Evolutionary conservation across 2,113 vertebrate genomes (phyloP).

Genomic region (Deroptyus accipitrinus): DNA sequence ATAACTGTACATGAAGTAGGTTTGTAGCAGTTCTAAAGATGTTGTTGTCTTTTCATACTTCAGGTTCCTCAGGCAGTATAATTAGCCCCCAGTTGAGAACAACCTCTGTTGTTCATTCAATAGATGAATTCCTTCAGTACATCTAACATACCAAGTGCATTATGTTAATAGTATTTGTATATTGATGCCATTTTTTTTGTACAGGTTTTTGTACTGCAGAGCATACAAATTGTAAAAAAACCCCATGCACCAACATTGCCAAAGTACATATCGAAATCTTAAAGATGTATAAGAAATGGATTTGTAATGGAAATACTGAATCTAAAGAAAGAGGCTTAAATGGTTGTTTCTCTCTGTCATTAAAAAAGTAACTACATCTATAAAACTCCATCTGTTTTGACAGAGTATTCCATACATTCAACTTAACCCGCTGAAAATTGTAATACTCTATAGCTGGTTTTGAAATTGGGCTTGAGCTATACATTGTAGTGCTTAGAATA

Average conservation of each 20-base stretch:
- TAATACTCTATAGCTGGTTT: neutral
- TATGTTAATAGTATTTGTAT: neutral
- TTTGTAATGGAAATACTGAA: neutral
- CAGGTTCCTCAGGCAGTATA: neutral
- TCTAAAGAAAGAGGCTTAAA: neutral
- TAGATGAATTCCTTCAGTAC: neutral
- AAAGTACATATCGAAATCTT: neutral
- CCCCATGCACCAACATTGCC: neutral
- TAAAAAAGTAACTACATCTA: neutral
- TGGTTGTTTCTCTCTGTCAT: neutral
- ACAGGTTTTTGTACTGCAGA: neutral
- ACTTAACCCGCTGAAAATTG: neutral
- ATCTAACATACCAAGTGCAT: neutral
- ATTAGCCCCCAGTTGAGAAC: neutral
- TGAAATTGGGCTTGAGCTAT: neutral
- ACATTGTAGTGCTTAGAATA: neutral
- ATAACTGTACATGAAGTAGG: neutral
- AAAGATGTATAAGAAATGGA: neutral
- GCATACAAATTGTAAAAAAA: neutral
- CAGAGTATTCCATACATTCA: neutral
- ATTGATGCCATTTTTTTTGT: neutral
- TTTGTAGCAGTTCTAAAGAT: neutral
- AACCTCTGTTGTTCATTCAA: neutral
- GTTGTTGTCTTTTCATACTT: neutral
- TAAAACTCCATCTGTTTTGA: slow-evolving; percentile 18